Percentiles rank a stretch among this genome's conserved stretches.
These are phyloP conservation scores for Chydorus sphaericus DNA, from an alignment of 2,888 invertebrate species.

Conservation along the genomic window DNA sequence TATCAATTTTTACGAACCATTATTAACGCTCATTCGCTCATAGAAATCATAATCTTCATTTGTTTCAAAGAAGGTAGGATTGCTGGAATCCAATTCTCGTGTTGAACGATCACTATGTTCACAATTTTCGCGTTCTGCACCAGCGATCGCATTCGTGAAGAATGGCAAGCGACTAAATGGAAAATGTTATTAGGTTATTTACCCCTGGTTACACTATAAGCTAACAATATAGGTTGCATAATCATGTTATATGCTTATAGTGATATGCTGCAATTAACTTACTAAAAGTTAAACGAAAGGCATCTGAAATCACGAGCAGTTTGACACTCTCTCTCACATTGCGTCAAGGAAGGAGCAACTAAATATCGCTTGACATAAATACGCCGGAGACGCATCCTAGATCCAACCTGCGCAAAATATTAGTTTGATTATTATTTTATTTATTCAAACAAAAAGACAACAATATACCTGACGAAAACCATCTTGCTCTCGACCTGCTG, in stretches of 20 bases:
- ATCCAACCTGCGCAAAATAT: constrained; percentile 38
- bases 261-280: too few relatives aligned
- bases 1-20: too few relatives aligned
- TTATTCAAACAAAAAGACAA: background rate
- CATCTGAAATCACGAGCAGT: constrained; percentile 70
- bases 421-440: too few relatives aligned
- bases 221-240: too few relatives aligned
- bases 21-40: too few relatives aligned
- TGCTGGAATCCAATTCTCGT: constrained; percentile 64
- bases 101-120: constrained; percentile 78
- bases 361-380: constrained; percentile 59
- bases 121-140: constrained; percentile 65
- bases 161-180: constrained; percentile 14
- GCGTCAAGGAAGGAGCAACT: constrained; percentile 54
- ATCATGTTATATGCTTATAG: background rate
- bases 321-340: constrained; percentile 71
- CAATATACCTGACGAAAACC: constrained; percentile 11
- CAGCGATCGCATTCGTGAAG: background rate
- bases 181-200: too few relatives aligned
- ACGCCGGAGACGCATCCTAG: constrained; percentile 59
- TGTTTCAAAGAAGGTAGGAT: constrained; percentile 69
- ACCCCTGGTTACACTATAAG: too few relatives aligned
- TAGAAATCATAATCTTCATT: constrained; percentile 48
- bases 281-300: constrained; percentile 74
- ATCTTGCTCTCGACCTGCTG: constrained; percentile 6